Conservation (phyloP, 2,888 invertebrate genomes). For the Isotomurus palustris region DNA sequence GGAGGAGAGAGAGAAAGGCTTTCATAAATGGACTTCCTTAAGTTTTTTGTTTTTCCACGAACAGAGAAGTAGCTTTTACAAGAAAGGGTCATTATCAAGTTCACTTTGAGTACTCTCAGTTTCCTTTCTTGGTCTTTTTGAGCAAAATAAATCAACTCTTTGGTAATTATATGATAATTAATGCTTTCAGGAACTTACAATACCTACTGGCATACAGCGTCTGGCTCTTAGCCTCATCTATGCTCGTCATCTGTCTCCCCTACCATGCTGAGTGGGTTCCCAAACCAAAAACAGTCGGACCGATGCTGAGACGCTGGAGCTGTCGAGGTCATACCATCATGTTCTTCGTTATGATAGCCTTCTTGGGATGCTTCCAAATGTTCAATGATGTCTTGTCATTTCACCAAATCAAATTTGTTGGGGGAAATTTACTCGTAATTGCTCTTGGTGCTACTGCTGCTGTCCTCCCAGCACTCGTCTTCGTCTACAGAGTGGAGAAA, state of each 20-base stretch:
- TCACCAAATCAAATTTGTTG: constrained; percentile 38
- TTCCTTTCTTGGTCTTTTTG: too few species aligned
- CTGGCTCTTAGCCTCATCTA: constrained; percentile 31
- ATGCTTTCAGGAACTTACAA: constrained; percentile 41
- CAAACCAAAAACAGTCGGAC: constrained; percentile 37
- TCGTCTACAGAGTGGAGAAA: constrained; percentile 44
- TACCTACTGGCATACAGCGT: constrained; percentile 31
- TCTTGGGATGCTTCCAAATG: constrained; percentile 40
- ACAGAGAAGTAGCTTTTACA: too few species aligned
- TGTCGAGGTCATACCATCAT: constrained; percentile 32
- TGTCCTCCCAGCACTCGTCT: constrained; percentile 39
- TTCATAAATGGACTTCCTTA: too few species aligned
- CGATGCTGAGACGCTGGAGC: constrained; percentile 43
- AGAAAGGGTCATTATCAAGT: too few species aligned
- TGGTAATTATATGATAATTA: too few species aligned
- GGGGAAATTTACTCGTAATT: constrained; percentile 34
- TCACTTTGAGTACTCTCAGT: too few species aligned
- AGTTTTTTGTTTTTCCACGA: too few species aligned
- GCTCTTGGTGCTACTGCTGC: constrained; percentile 39
- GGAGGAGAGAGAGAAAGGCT: too few species aligned
- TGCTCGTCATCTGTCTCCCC: constrained; percentile 30
- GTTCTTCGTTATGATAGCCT: constrained; percentile 37
- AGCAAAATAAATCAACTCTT: too few species aligned
- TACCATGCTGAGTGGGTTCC: constrained; percentile 42
- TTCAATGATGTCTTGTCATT: constrained; percentile 38